These are phyloP conservation scores for Steinernema khuongi DNA, from an alignment of 1,140 invertebrate species.

Conservation along the genomic window DNA sequence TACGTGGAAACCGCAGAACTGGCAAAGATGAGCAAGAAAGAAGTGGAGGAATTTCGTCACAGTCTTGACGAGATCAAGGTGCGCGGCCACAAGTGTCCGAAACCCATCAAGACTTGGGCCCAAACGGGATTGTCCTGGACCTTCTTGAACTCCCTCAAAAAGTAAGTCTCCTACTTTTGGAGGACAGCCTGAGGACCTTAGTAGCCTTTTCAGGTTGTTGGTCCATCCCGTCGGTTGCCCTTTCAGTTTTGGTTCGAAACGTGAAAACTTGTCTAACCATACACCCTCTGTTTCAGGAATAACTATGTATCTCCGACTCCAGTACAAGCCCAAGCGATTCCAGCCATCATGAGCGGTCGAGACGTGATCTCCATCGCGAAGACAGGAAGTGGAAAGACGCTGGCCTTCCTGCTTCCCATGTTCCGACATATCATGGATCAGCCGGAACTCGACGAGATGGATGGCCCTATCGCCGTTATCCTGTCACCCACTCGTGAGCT, in stretches of 20 bases:
- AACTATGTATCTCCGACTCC: constrained; percentile 95
- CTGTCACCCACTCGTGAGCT: constrained; percentile 97
- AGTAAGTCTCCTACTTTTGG: constrained; percentile 60
- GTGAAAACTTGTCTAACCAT: constrained; percentile 16
- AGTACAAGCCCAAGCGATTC: constrained; percentile 95
- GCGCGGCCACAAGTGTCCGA: constrained; percentile 78
- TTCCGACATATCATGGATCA: constrained; percentile 95
- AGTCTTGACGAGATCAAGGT: constrained; percentile 67
- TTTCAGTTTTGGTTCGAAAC: neutral
- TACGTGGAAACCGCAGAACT: constrained; percentile 90
- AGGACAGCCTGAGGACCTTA: neutral
- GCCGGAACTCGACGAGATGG: constrained; percentile 80
- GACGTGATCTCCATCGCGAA: constrained; percentile 99
- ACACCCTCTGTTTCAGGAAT: constrained; percentile 63
- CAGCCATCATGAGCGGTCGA: constrained; percentile 90
- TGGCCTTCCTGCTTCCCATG: constrained; percentile 96
- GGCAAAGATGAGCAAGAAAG: constrained; percentile 77
- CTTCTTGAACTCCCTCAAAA: constrained; percentile 86
- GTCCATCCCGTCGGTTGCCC: neutral
- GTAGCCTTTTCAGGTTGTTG: neutral
- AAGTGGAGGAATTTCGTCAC: constrained; percentile 69
- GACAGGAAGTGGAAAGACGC: constrained; percentile 95
- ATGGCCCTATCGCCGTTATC: constrained; percentile 87
- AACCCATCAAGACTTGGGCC: constrained; percentile 92
- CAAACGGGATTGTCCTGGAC: constrained; percentile 96